phyloP scores from a whole-genome alignment of 1,140 invertebrate genomes.

The Apolygus lucorum region DNA sequence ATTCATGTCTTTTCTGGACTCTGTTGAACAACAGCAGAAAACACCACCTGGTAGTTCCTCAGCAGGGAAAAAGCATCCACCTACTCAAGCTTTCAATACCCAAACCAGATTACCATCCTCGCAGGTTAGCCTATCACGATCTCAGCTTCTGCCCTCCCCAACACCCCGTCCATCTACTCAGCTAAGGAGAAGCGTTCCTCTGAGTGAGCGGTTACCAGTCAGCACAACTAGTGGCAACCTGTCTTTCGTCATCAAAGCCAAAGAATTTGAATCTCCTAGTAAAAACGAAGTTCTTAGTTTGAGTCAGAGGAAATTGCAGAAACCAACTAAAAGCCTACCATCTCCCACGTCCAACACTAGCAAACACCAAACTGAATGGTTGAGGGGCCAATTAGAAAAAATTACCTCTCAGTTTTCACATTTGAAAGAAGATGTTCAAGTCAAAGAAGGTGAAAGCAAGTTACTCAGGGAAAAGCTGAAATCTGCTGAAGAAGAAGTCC shows the following conservation, averaged over 20 bases:
- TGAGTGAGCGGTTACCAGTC: neutral
- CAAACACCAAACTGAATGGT: neutral
- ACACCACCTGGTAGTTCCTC: neutral
- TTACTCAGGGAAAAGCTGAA: conserved; percentile 8
- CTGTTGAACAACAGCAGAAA: neutral
- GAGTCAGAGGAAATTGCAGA: conserved; percentile 6
- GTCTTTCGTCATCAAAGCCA: neutral
- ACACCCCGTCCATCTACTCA: neutral
- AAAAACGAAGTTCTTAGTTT: neutral
- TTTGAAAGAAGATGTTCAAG: conserved; percentile 2
- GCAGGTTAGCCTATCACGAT: too few relatives aligned
- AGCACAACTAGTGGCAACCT: neutral
- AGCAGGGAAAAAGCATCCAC: neutral
- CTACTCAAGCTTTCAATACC: neutral
- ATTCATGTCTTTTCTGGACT: neutral
- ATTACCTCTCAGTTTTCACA: neutral
- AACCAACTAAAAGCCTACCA: conserved; percentile 13
- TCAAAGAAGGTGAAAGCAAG: conserved; percentile 20
- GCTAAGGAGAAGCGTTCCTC: neutral
- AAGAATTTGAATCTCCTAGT: neutral
- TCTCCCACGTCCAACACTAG: neutral
- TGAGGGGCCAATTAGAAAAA: conserved; percentile 15
- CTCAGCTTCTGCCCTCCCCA: too few relatives aligned
- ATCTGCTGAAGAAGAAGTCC: conserved; percentile 4
- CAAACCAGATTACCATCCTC: neutral